Conservation (phyloP, 2,888 invertebrate genomes). For the Eucera pruinosa region DNA sequence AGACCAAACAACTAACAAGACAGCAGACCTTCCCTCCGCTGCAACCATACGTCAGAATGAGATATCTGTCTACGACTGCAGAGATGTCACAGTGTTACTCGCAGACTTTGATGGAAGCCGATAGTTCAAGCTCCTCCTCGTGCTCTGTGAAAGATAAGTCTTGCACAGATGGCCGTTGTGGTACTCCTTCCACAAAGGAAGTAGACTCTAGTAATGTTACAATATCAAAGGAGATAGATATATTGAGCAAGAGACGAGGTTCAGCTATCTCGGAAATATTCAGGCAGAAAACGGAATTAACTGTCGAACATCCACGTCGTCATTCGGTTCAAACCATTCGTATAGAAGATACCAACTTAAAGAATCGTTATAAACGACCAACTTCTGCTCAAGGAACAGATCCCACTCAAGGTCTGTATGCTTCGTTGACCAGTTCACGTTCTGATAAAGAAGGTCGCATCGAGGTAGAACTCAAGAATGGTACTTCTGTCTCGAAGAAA, state of each 20-base stretch:
- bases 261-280: conserved; percentile 66
- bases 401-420: conserved; percentile 69
- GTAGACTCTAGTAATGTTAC: not conserved
- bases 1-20: conserved; percentile 86
- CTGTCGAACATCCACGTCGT: conserved; percentile 61
- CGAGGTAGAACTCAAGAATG: conserved; percentile 40
- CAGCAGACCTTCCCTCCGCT: conserved; percentile 91
- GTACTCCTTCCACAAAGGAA: conserved; percentile 51
- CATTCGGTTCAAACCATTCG: conserved; percentile 74
- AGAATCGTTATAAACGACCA: conserved; percentile 69
- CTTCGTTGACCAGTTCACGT: conserved; percentile 62
- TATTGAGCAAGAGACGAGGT: conserved; percentile 49
- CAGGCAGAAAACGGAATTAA: conserved; percentile 59
- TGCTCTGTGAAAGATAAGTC: conserved; percentile 68
- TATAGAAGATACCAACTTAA: conserved; percentile 70
- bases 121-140: conserved; percentile 75
- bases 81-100: conserved; percentile 86
- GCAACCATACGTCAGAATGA: conserved; percentile 86
- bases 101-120: conserved; percentile 85
- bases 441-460: conserved; percentile 45
- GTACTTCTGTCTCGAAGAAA: conserved; percentile 19
- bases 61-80: conserved; percentile 88
- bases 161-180: conserved; percentile 62
- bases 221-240: conserved; percentile 40
- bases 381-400: conserved; percentile 75